These are phyloP conservation scores for Pentalonia nigronervosa DNA, from an alignment of 1,140 invertebrate species.

Conservation along the genomic window DNA sequence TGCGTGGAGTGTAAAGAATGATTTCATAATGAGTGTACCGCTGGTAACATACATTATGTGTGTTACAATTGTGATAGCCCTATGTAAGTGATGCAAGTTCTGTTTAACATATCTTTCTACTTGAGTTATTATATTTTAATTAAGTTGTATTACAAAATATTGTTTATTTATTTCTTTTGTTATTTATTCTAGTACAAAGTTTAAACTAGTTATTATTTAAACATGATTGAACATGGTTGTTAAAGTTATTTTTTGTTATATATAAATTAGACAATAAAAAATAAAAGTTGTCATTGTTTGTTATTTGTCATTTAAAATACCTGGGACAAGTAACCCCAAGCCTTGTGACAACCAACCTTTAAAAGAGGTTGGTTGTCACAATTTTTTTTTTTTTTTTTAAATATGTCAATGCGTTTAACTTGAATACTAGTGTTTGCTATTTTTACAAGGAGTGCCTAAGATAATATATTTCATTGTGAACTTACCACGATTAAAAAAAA, in stretches of 20 bases:
- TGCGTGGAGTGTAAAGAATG: not conserved
- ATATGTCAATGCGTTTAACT: not conserved
- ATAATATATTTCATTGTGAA: not conserved
- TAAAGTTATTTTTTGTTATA: not conserved
- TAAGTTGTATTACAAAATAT: not conserved
- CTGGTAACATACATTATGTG: not conserved
- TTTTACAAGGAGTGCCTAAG: not conserved
- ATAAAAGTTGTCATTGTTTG: not conserved
- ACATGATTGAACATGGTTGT: not conserved
- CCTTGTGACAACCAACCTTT: slow-evolving; percentile 14
- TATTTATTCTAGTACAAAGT: not conserved
- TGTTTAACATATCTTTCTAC: not conserved
- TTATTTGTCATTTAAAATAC: slow-evolving; percentile 11
- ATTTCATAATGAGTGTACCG: not conserved
- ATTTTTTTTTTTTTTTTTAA: not conserved
- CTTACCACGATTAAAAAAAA: not conserved
- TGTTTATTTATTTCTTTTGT: not conserved
- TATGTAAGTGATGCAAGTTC: not conserved
- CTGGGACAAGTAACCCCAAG: not conserved
- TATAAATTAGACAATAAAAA: not conserved
- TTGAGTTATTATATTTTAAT: not conserved
- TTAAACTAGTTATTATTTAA: no score
- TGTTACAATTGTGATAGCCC: not conserved
- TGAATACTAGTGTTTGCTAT: not conserved
- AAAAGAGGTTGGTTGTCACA: not conserved